A percentile compares a stretch with the other conserved stretches of the same genome.
Conservation (phyloP, 1,140 invertebrate genomes). For the Frieseomelitta varia region DNA sequence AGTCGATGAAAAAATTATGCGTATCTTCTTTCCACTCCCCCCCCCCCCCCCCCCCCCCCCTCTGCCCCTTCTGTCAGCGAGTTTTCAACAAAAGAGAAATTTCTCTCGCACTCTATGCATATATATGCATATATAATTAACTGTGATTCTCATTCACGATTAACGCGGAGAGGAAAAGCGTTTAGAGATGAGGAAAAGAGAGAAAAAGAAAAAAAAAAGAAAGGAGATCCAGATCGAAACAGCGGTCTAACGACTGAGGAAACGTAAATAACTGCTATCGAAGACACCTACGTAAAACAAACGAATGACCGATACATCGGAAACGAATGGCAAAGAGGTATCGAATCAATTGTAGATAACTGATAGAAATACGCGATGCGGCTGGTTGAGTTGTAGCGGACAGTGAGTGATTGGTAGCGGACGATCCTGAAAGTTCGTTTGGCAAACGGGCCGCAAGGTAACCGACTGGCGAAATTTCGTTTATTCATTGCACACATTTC, state of each 20-base stretch:
- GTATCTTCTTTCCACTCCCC: not conserved
- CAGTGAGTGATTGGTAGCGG: constrained; percentile 67
- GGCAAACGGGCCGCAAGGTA: constrained; percentile 41
- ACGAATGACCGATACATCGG: constrained; percentile 56
- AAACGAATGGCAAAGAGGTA: constrained; percentile 58
- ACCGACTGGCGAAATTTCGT: constrained; percentile 47
- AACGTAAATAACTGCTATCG: constrained; percentile 38
- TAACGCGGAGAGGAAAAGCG: not conserved
- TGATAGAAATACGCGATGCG: constrained; percentile 64
- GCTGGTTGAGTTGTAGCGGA: constrained; percentile 67
- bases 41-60: too few species aligned
- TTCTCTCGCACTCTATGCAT: too few species aligned
- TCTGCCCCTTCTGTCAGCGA: not conserved
- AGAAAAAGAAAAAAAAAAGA: too few species aligned
- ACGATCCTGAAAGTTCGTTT: constrained; percentile 50
- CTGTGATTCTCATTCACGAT: not conserved
- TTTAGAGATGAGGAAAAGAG: too few species aligned
- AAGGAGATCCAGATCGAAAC: not conserved
- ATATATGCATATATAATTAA: not conserved
- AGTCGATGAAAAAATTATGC: not conserved
- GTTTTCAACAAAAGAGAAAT: not conserved
- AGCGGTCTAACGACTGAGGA: not conserved
- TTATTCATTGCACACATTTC: constrained; percentile 52
- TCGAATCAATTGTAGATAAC: constrained; percentile 64
- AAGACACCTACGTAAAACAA: constrained; percentile 30